Base-by-base conservation (phyloP, 2,888 invertebrate species). In the Rotaria sp. region DNA sequence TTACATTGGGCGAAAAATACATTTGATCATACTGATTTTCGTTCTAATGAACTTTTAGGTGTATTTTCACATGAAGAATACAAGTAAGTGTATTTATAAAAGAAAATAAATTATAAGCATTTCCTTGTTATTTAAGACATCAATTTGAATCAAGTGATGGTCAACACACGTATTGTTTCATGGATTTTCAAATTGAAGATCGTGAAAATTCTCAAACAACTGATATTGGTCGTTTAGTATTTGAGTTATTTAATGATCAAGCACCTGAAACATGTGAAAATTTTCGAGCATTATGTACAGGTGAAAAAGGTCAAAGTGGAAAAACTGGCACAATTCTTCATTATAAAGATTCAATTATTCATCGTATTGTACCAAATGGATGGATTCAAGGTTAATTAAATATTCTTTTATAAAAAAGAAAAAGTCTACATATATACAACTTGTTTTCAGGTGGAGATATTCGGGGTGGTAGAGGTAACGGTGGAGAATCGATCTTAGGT, bases 241-340 rank as follows among this genome's bases (percentile, higher is more conserved):
- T 88, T 11, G 88, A 91, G 90, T 87, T 91, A 80, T 91, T 90
- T 87, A 89, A 89, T 80, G 90, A 91, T 87, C 93, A 95, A 94
- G 96, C 96, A 90, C 94, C 96, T 91, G 96, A 96, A 93, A 96
- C 91, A 2, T 91, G 91, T 96, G 95, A 96, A 95, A 93, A 97
- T 88, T 93, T 91, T 88, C 89, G 89, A 89, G 90, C 89, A 35
- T 89, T 90, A 87, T 92, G 90, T 87, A 90, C 90, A 85, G 92
- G 90, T 88, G 90, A 90, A 87, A 89, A 89, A 59, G 85, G 84
- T 21, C 85, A 86, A 41, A 87, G 86, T 38, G 87, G 88, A 59
- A 88, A 88, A 26, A 88, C 89, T 67, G 89, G 89, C 52, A 89
- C 89, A 87, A 88, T 88, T n/a, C 89, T 92, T 45, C 88, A 89